Evolutionary conservation across 2,888 invertebrate genomes (phyloP).

Genomic region (Apamea crenata): DNA sequence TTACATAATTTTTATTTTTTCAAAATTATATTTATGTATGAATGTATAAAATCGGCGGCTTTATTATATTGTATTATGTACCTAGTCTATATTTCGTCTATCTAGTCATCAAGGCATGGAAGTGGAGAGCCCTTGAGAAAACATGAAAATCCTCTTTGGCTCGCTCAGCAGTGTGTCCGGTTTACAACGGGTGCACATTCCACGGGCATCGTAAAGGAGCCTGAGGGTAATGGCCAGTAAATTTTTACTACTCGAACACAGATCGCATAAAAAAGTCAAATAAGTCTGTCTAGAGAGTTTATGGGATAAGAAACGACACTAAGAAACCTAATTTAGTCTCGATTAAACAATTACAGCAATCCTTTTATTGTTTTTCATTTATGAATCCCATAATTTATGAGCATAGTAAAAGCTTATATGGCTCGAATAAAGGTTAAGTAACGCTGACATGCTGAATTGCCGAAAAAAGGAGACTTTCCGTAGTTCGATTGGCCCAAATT

Average conservation of each 20-base stretch:
- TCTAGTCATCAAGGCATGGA: not conserved
- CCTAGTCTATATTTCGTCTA: not conserved
- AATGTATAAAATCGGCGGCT: too few relatives aligned
- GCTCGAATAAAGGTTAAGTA: not conserved
- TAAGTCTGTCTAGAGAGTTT: constrained; percentile 71
- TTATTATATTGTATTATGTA: too few relatives aligned
- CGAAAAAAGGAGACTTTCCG: not conserved
- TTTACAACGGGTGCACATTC: constrained; percentile 73
- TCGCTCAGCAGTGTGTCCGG: constrained; percentile 63
- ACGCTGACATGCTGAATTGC: too few relatives aligned
- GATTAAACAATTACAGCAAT: constrained; percentile 37
- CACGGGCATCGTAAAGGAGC: constrained; percentile 75
- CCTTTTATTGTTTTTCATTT: constrained; percentile 3
- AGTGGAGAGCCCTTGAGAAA: constrained; percentile 53
- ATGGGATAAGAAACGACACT: constrained; percentile 63
- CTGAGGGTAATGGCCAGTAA: constrained; percentile 75
- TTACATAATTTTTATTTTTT: too few relatives aligned
- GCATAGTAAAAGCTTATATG: not conserved
- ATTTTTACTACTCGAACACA: constrained; percentile 78
- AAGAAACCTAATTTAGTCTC: constrained; percentile 53
- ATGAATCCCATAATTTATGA: not conserved
- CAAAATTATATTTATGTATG: not conserved
- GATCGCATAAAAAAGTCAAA: constrained; percentile 76
- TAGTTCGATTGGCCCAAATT: not conserved
- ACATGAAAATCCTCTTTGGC: constrained; percentile 72